phyloP scores from a whole-genome alignment of 2,113 vertebrate species.

The Crotalus horridus region DNA sequence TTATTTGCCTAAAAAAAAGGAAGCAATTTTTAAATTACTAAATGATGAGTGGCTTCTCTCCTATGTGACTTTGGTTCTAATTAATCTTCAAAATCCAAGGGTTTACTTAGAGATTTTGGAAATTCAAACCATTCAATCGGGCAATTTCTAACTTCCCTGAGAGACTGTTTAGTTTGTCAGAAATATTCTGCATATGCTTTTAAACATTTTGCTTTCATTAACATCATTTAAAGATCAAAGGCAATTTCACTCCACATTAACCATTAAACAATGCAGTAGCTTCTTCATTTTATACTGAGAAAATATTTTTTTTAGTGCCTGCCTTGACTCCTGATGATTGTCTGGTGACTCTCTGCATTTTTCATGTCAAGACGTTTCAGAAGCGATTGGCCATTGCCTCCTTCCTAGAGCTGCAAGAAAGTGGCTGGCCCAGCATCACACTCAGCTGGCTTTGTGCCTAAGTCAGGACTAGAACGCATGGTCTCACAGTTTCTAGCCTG shows the following conservation, averaged over 20 bases:
- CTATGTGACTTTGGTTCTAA: constrained; percentile 9
- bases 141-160: constrained; percentile 44
- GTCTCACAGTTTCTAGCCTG: neutral
- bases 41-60: neutral
- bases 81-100: constrained; percentile 29
- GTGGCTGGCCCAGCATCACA: neutral
- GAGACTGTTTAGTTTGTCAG: constrained; percentile 34
- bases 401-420: neutral
- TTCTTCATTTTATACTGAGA: constrained; percentile 29
- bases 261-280: constrained; percentile 31
- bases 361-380: neutral
- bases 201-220: constrained; percentile 31
- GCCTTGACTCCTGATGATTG: neutral
- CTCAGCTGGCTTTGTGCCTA: neutral
- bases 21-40: neutral
- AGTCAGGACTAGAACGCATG: neutral
- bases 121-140: constrained; percentile 44
- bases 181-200: constrained; percentile 48
- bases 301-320: neutral
- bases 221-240: constrained; percentile 54
- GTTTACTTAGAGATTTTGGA: constrained; percentile 43
- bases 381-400: neutral
- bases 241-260: constrained; percentile 33
- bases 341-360: neutral
- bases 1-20: neutral